These are phyloP conservation scores for Bedellia somnulentella DNA, from an alignment of 2,888 invertebrate genomes.

Conservation along the genomic window DNA sequence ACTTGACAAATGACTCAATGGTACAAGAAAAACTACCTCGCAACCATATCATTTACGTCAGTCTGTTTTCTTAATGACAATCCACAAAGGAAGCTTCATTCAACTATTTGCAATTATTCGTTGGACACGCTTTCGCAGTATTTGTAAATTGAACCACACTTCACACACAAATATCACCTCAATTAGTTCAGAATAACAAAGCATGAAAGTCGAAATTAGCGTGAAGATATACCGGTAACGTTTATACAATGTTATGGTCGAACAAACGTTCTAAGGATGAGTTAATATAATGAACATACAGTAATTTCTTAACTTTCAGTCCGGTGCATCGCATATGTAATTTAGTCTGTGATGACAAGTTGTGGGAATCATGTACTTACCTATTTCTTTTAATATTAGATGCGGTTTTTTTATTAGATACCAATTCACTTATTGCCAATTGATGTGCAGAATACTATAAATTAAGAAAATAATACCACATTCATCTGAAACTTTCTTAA, in stretches of 20 bases:
- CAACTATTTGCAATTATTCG: constrained; percentile 8
- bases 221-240: too few species aligned
- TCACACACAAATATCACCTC: too few species aligned
- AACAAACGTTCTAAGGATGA: constrained; percentile 15
- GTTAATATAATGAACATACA: neutral
- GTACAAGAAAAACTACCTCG: neutral
- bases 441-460: too few species aligned
- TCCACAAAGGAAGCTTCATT: constrained; percentile 6
- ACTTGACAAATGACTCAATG: constrained; percentile 3
- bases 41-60: constrained; percentile 9
- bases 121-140: constrained; percentile 21
- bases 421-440: too few species aligned
- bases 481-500: too few species aligned
- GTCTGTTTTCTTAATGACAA: constrained; percentile 8
- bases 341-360: constrained; percentile 26
- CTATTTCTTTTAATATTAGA: neutral
- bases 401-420: too few species aligned
- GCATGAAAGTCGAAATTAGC: too few species aligned
- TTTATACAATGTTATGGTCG: constrained; percentile 24
- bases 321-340: too few species aligned
- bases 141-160: constrained; percentile 19
- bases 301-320: too few species aligned
- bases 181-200: too few species aligned
- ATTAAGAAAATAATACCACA: too few species aligned
- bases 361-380: constrained; percentile 6